phyloP scores from a whole-genome alignment of 2,113 vertebrate species.

The Corythornis cristatus region DNA sequence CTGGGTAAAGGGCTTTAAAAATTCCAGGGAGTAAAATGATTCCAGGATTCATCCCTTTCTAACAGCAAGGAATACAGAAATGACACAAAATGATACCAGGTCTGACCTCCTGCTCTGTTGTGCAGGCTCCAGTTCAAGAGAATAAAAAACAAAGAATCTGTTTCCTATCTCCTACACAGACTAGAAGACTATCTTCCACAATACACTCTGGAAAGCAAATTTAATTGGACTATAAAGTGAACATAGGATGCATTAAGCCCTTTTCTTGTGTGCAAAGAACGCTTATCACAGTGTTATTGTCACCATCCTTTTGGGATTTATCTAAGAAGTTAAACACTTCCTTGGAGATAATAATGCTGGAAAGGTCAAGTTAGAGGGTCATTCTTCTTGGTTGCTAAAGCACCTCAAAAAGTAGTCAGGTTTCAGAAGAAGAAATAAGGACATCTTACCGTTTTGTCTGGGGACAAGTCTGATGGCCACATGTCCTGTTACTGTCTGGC shows the following conservation, averaged over 20 bases:
- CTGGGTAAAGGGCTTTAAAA: not conserved
- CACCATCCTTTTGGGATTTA: not conserved
- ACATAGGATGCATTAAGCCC: not conserved
- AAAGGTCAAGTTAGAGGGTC: not conserved
- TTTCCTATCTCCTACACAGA: not conserved
- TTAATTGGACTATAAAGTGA: not conserved
- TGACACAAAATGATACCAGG: not conserved
- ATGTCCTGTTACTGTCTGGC: conserved; percentile 84
- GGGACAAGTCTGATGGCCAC: conserved; percentile 87
- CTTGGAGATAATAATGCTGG: not conserved
- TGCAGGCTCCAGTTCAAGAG: not conserved
- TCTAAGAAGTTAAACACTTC: not conserved
- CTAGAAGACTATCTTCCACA: not conserved
- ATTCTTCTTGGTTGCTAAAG: not conserved
- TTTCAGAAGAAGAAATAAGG: not conserved
- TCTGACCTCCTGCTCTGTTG: not conserved
- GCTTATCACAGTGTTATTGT: not conserved
- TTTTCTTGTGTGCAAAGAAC: not conserved
- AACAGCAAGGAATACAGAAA: not conserved
- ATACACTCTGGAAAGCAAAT: not conserved
- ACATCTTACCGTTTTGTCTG: conserved; percentile 82
- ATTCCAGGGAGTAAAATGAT: not conserved
- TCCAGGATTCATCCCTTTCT: not conserved
- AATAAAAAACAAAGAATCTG: not conserved
- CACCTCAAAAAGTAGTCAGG: not conserved